Conservation (phyloP, 1,140 invertebrate genomes). For the Drosophila serrata region DNA sequence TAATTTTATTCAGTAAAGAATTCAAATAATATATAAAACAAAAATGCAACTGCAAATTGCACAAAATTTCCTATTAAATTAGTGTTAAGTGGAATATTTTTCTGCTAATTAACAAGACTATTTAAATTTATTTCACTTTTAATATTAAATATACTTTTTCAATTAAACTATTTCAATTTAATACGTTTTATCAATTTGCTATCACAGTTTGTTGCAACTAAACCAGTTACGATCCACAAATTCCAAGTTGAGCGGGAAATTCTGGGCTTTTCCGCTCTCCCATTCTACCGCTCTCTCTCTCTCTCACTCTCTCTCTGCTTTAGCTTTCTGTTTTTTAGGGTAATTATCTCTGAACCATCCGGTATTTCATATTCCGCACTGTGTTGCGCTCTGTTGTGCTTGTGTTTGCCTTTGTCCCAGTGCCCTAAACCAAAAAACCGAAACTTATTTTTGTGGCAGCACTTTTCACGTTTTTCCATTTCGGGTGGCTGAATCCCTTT, state of each 20-base stretch:
- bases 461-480: conserved; percentile 80
- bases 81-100: too few species aligned
- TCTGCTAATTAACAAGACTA: too few species aligned
- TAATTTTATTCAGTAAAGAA: too few species aligned
- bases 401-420: conserved; percentile 67
- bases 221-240: conserved; percentile 32
- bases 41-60: too few species aligned
- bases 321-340: background rate
- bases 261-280: background rate
- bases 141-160: background rate
- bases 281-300: background rate
- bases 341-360: conserved; percentile 27
- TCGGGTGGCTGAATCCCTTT: conserved; percentile 25
- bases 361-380: conserved; percentile 24
- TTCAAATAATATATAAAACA: too few species aligned
- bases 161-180: background rate
- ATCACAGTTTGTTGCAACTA: conserved; percentile 10
- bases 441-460: conserved; percentile 77
- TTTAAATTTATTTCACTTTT: too few species aligned
- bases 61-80: too few species aligned
- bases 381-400: conserved; percentile 52
- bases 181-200: background rate
- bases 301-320: background rate
- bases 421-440: conserved; percentile 58
- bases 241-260: conserved; percentile 33